Conservation (phyloP, 2,888 invertebrate genomes). For the Archips xylosteana region DNA sequence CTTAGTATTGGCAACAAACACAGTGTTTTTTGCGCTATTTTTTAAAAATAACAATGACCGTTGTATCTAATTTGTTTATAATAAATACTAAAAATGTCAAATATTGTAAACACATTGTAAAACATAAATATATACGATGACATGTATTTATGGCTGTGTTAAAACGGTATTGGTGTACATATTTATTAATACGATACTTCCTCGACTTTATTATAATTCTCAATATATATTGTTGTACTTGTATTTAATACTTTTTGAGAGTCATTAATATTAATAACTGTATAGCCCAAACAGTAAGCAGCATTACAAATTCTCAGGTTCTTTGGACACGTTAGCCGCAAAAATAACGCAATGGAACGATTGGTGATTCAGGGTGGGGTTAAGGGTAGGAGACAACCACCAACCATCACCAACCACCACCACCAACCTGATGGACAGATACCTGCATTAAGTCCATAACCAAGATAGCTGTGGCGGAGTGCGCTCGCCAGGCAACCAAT, state of each 20-base stretch:
- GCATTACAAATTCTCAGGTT: too few relatives aligned
- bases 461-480: too few relatives aligned
- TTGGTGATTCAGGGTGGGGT: too few relatives aligned
- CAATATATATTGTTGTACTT: not conserved
- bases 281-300: too few relatives aligned
- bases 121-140: constrained; percentile 46
- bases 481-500: too few relatives aligned
- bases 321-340: too few relatives aligned
- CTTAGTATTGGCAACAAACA: not conserved
- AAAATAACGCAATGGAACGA: too few relatives aligned
- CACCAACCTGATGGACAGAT: too few relatives aligned
- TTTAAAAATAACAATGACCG: constrained; percentile 50
- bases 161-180: constrained; percentile 54
- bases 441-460: too few relatives aligned
- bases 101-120: constrained; percentile 23
- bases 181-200: constrained; percentile 33
- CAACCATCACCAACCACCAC: too few relatives aligned
- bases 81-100: constrained; percentile 39
- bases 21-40: constrained; percentile 31
- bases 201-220: constrained; percentile 20
- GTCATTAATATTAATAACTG: not conserved
- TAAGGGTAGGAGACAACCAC: too few relatives aligned
- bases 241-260: not conserved
- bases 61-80: constrained; percentile 47
- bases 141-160: constrained; percentile 61